phyloP scores from a whole-genome alignment of 1,140 invertebrate species.

The Trachelipus rathkii region DNA sequence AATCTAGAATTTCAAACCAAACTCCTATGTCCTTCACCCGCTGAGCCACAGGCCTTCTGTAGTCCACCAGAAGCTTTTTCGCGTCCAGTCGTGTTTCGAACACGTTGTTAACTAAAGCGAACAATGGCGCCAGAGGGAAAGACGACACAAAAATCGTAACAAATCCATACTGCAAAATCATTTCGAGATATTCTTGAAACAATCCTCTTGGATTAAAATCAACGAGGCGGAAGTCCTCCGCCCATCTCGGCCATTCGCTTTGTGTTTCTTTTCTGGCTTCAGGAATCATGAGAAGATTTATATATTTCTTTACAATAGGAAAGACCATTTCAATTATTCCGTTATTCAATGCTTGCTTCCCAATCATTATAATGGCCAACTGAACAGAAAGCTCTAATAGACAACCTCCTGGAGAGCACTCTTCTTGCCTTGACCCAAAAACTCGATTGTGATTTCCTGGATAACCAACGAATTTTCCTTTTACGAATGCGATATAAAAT shows the following conservation, averaged over 20 bases:
- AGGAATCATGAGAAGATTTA: slow-evolving; percentile 51
- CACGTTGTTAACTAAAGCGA: slow-evolving; percentile 83
- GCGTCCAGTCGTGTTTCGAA: slow-evolving; percentile 86
- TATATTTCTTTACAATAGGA: slow-evolving; percentile 49
- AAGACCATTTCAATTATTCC: slow-evolving; percentile 59
- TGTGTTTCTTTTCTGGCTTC: slow-evolving; percentile 50
- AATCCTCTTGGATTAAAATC: slow-evolving; percentile 84
- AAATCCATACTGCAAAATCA: slow-evolving; percentile 90
- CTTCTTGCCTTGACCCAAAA: slow-evolving; percentile 76
- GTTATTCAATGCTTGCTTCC: slow-evolving; percentile 72
- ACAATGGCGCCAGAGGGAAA: slow-evolving; percentile 82
- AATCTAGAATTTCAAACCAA: slow-evolving; percentile 86
- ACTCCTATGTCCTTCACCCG: slow-evolving; percentile 82
- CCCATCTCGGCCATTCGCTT: slow-evolving; percentile 65
- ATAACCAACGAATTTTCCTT: slow-evolving; percentile 85
- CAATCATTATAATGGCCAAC: slow-evolving; percentile 92
- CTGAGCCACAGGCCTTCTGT: slow-evolving; percentile 75
- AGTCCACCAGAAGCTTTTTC: slow-evolving; percentile 76
- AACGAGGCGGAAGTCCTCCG: slow-evolving; percentile 84
- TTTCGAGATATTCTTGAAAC: slow-evolving; percentile 96
- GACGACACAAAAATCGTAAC: slow-evolving; percentile 86
- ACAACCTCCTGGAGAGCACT: slow-evolving; percentile 74
- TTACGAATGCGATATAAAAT: slow-evolving; percentile 98
- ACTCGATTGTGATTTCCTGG: slow-evolving; percentile 72
- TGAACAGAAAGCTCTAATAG: slow-evolving; percentile 91